Conservation (phyloP, 2,797 vertebrate species). For the Chromis chromis region DNA sequence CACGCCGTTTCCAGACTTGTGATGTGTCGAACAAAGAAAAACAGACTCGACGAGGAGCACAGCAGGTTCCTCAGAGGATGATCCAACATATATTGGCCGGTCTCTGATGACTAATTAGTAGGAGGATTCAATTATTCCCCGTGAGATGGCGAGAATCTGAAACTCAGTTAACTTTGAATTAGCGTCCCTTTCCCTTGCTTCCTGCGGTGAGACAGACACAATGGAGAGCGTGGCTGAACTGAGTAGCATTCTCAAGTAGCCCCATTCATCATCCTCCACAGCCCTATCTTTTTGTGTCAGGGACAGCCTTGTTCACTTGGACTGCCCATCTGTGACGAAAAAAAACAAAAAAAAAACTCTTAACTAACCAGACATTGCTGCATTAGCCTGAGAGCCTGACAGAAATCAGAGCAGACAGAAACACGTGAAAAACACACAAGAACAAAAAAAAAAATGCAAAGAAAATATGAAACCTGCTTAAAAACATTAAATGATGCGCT, state of each 20-base stretch:
- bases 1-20: conserved; percentile 51
- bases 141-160: conserved; percentile 50
- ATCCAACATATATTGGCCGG: conserved; percentile 54
- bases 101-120: conserved; percentile 63
- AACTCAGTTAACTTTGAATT: conserved; percentile 68
- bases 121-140: conserved; percentile 62
- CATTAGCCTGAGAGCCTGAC: conserved; percentile 43
- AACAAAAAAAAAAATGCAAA: background rate
- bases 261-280: conserved; percentile 79
- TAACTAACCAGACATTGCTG: conserved; percentile 60
- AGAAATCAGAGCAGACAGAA: conserved; percentile 33
- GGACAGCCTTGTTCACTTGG: conserved; percentile 64
- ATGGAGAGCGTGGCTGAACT: conserved; percentile 53
- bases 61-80: conserved; percentile 51
- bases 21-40: conserved; percentile 63
- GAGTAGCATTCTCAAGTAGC: conserved; percentile 69
- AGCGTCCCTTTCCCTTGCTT: conserved; percentile 43
- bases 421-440: background rate
- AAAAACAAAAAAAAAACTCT: conserved; percentile 19
- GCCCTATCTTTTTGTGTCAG: conserved; percentile 69
- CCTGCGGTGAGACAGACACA: conserved; percentile 49
- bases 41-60: conserved; percentile 17
- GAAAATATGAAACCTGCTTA: background rate
- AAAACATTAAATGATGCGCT: background rate
- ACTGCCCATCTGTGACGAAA: conserved; percentile 62